phyloP scores from a whole-genome alignment of 1,140 invertebrate genomes.

The Drosophila parvula region DNA sequence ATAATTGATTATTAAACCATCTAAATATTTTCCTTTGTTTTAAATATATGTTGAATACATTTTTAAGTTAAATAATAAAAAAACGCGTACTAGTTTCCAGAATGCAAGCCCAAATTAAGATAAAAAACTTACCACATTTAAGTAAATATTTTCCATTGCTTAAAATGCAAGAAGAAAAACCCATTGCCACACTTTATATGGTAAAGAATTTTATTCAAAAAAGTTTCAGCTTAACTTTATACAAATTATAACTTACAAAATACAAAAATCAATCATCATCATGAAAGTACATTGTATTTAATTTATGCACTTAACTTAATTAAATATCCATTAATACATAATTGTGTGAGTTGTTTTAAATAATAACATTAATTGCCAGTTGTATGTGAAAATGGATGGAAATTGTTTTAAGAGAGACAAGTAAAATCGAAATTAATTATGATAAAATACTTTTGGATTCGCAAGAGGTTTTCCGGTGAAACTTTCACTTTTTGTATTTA shows the following conservation, averaged over 20 bases:
- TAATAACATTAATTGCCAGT: conserved; percentile 65
- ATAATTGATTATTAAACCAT: background rate
- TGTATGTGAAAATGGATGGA: conserved; percentile 59
- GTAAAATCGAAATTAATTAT: conserved; percentile 44
- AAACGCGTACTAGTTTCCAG: background rate
- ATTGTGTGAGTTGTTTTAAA: conserved; percentile 49
- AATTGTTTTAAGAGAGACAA: conserved; percentile 29
- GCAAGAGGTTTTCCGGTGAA: conserved; percentile 21
- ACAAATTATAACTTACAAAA: conserved; percentile 77
- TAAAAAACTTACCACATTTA: background rate
- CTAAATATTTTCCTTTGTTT: background rate
- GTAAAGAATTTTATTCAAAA: conserved; percentile 83
- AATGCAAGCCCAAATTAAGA: background rate
- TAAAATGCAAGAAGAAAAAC: background rate
- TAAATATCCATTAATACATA: conserved; percentile 56
- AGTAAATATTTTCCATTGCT: background rate
- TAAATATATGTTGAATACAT: background rate
- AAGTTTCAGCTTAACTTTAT: conserved; percentile 78
- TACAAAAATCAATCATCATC: conserved; percentile 69
- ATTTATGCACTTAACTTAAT: conserved; percentile 69
- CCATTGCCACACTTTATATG: conserved; percentile 25
- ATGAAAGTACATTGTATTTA: conserved; percentile 63
- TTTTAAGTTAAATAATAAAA: background rate
- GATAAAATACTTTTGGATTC: conserved; percentile 58
- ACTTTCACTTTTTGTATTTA: conserved; percentile 1